Evolutionary conservation across 1,140 invertebrate species (phyloP).

Genomic region (Pantala flavescens): DNA sequence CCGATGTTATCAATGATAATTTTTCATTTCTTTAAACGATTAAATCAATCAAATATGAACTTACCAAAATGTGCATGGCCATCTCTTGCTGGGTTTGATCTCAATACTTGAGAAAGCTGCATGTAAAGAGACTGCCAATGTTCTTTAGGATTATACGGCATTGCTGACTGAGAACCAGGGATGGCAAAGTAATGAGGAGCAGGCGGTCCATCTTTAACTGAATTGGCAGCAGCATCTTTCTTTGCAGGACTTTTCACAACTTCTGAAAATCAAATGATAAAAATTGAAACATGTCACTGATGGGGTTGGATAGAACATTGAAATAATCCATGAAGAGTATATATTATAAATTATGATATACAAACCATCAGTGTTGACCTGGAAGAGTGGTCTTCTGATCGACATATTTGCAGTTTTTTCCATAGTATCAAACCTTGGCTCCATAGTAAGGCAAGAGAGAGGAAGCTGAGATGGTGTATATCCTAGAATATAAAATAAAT

Average conservation of each 20-base stretch:
- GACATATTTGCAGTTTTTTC: conserved; percentile 41
- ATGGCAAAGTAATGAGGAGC: too few species aligned
- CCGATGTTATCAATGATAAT: too few species aligned
- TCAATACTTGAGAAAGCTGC: conserved; percentile 11
- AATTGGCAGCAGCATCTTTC: too few species aligned
- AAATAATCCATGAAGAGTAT: neutral
- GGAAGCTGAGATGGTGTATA: conserved; percentile 75
- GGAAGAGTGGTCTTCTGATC: conserved; percentile 51
- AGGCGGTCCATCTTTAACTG: too few species aligned
- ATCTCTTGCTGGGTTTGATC: neutral
- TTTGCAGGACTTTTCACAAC: too few species aligned
- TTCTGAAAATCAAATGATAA: too few species aligned
- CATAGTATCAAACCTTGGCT: conserved; percentile 69
- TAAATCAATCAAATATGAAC: too few species aligned
- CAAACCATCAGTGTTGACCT: conserved; percentile 42
- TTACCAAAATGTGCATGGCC: neutral
- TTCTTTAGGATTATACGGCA: conserved; percentile 6
- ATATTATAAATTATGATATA: too few species aligned
- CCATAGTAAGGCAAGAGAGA: conserved; percentile 80
- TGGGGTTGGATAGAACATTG: neutral
- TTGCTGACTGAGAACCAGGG: neutral
- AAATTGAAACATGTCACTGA: too few species aligned
- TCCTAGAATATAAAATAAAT: conserved; percentile 44
- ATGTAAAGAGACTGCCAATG: neutral
- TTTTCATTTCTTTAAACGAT: too few species aligned